Percentiles rank a stretch among this genome's conserved stretches.
phyloP scores from a whole-genome alignment of 2,113 vertebrate species.

The Platysternon megacephalum region DNA sequence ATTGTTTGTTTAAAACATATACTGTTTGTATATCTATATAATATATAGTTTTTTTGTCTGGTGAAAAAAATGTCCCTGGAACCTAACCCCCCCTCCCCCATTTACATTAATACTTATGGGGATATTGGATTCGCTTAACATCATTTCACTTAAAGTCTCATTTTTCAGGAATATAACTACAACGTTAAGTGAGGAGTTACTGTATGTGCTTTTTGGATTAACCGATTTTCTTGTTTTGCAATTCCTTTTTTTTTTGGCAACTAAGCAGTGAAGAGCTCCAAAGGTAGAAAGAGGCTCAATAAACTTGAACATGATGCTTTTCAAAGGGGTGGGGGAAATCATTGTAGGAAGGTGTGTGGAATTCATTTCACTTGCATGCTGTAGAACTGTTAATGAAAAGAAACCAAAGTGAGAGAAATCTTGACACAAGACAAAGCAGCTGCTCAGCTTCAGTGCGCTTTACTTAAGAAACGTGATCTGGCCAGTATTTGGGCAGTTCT shows the following conservation, averaged over 20 bases:
- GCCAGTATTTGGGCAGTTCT: no score
- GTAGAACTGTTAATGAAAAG: not conserved
- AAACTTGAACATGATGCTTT: not conserved
- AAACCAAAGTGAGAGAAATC: not conserved
- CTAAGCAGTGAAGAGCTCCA: not conserved
- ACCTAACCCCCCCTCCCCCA: no score
- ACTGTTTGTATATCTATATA: no score
- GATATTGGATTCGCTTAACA: no score
- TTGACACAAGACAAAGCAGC: not conserved
- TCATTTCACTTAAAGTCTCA: no score
- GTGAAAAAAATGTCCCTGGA: no score
- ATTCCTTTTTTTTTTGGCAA: not conserved
- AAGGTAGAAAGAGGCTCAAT: not conserved
- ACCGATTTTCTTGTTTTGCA: not conserved
- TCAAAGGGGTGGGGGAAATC: not conserved
- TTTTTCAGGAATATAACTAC: no score
- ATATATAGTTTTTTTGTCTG: no score
- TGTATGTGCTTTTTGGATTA: not conserved
- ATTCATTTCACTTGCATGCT: not conserved
- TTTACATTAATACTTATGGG: no score
- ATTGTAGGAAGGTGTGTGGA: not conserved
- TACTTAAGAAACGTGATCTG: no score
- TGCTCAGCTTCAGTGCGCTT: not conserved
- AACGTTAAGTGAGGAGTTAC: no score
- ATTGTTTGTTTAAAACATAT: no score